Base-by-base conservation (phyloP, 2,888 invertebrate genomes). In the Steinernema carpocapsae region DNA sequence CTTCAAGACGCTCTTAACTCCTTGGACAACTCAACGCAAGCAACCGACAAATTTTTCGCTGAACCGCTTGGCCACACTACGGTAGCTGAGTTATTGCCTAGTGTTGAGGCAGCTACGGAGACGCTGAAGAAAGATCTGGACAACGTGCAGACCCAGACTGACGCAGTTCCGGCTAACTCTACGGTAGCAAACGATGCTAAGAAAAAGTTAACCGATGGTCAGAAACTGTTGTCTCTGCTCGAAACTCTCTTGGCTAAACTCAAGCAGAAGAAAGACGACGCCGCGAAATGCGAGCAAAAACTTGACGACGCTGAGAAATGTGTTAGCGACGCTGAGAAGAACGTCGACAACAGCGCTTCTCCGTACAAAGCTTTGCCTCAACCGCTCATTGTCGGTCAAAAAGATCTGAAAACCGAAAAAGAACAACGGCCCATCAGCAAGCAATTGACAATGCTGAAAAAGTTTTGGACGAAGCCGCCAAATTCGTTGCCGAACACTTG, bases 291-390 rank as follows among this genome's bases (percentile, higher is more conserved):
- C 26, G 37, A 29, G 17, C 19, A 24, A 7, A 76, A 74, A 17
- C 51, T 74, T 4, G 64, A 71, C 1, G 56, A 74, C 22, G 74
- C 76, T 6, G 51, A 51, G 51, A 51, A 51, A 19, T 17, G 51
- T 6, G 51, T 51, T 19, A 19, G 14, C 51, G 51, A 51, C 17
- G 10, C 19, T 6, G 19, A 51, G 6, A 19, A 10, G 17, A 51
- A 51, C 14, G 19, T 51, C 19, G 19, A 10, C 51, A 19, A 51
- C 19, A 72, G 51, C 51, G 51, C 51, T 51, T 19, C 14, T 19
- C 17, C 17, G n/a, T 56, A 56, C 26, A 26, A 56, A 56, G 56
- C 56, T 24, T 22, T 6, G 26, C 56, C 26, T 6, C 56, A 56
- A 19, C 56, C 56, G 4, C 56, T 56, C 26, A 17, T 6, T 2